Evolutionary conservation across 2,888 invertebrate species (phyloP).

Genomic region (Drosophila longiperda): DNA sequence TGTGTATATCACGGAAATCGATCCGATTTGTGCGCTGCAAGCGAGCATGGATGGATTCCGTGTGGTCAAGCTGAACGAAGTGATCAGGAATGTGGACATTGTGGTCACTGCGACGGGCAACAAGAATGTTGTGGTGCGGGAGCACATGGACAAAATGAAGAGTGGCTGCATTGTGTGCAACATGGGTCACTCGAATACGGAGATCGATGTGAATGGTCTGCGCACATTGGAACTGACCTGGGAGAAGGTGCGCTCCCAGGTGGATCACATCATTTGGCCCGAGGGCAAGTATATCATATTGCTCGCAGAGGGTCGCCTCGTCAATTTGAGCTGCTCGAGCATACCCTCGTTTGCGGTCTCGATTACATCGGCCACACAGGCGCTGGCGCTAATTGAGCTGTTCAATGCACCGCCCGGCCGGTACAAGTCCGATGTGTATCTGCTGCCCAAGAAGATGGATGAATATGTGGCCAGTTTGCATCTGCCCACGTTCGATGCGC

Average conservation of each 20-base stretch:
- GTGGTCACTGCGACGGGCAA: conserved; percentile 99
- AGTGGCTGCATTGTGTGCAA: conserved; percentile 98
- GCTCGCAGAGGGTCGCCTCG: conserved; percentile 96
- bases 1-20: conserved; percentile 95
- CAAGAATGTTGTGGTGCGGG: conserved; percentile 97
- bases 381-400: conserved; percentile 97
- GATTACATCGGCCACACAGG: conserved; percentile 98
- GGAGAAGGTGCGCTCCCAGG: conserved; percentile 98
- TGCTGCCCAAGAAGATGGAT: conserved; percentile 99
- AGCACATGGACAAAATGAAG: conserved; percentile 98
- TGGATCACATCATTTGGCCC: conserved; percentile 99
- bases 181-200: conserved; percentile 99
- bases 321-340: conserved; percentile 98
- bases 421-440: conserved; percentile 98
- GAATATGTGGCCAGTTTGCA: conserved; percentile 99
- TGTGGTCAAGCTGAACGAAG: conserved; percentile 97
- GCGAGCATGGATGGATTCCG: conserved; percentile 98
- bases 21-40: conserved; percentile 98
- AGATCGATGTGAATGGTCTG: conserved; percentile 96
- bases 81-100: conserved; percentile 96
- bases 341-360: conserved; percentile 99
- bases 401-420: conserved; percentile 97
- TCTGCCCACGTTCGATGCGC: conserved; percentile 98
- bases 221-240: conserved; percentile 97
- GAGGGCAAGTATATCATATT: conserved; percentile 97